These are phyloP conservation scores for Notodonta dromedarius DNA, from an alignment of 2,888 invertebrate species.

Conservation along the genomic window DNA sequence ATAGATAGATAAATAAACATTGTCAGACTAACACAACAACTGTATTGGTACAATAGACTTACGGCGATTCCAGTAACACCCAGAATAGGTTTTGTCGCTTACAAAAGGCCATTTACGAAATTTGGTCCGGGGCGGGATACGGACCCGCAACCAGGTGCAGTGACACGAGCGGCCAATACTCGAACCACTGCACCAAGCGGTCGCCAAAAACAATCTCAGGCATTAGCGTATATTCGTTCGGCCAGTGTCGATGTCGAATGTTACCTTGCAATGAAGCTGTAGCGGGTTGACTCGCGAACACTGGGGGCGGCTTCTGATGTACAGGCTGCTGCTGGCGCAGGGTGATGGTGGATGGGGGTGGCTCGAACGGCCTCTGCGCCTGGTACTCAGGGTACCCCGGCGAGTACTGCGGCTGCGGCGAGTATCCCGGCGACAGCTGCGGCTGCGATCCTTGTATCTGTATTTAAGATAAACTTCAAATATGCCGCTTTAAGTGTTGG, in stretches of 20 bases:
- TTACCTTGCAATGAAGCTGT: conserved; percentile 88
- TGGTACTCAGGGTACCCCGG: conserved; percentile 78
- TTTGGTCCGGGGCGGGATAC: no score
- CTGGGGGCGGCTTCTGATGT: conserved; percentile 89
- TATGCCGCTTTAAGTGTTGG: neutral
- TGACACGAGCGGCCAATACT: no score
- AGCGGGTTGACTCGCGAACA: conserved; percentile 92
- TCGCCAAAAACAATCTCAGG: no score
- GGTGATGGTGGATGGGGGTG: conserved; percentile 88
- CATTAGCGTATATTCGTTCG: no score
- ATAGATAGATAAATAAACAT: no score
- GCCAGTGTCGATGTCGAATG: neutral
- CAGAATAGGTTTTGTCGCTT: no score
- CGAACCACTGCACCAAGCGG: no score
- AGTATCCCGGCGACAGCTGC: conserved; percentile 53
- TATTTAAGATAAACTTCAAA: conserved; percentile 19
- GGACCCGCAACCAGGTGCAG: no score
- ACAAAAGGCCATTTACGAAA: no score
- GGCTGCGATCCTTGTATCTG: conserved; percentile 52
- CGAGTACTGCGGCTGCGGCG: conserved; percentile 53
- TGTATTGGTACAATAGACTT: no score
- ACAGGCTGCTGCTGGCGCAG: conserved; percentile 90
- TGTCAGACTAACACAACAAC: no score
- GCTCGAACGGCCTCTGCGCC: conserved; percentile 82
- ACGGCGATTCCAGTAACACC: no score